These are phyloP conservation scores for Xiphophorus couchianus DNA, from an alignment of 2,113 vertebrate genomes.

Conservation along the genomic window DNA sequence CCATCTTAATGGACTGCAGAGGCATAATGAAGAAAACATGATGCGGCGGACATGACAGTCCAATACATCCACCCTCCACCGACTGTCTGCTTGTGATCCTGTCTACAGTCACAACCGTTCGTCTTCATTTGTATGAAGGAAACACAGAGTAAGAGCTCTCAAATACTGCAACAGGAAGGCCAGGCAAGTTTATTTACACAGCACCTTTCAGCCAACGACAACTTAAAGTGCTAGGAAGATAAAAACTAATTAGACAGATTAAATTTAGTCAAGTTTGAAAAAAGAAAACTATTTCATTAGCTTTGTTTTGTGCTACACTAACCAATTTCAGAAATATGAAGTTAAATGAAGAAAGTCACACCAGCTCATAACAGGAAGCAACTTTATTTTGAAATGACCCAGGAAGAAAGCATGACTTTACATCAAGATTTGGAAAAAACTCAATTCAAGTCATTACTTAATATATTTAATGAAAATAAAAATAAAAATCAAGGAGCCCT, in stretches of 20 bases:
- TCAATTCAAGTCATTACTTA: neutral
- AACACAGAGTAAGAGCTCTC: neutral
- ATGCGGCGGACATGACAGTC: conserved; percentile 14
- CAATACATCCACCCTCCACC: conserved; percentile 28
- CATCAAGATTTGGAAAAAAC: neutral
- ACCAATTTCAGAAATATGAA: too few relatives aligned
- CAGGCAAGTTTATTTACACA: too few relatives aligned
- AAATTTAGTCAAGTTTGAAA: too few relatives aligned
- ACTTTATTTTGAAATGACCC: conserved; percentile 12
- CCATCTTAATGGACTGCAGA: conserved; percentile 39
- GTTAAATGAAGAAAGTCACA: neutral
- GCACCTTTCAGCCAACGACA: too few relatives aligned
- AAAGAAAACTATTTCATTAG: neutral
- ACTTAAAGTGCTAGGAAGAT: too few relatives aligned
- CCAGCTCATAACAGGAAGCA: neutral
- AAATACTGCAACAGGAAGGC: too few relatives aligned
- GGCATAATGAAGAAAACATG: conserved; percentile 41
- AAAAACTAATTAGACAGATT: too few relatives aligned
- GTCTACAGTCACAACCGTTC: neutral
- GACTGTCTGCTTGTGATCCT: conserved; percentile 9
- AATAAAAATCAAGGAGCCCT: too few relatives aligned
- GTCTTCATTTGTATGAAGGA: neutral
- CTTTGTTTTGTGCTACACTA: too few relatives aligned
- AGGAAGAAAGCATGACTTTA: neutral
- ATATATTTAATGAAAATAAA: too few relatives aligned